A percentile compares a stretch with the other conserved stretches of the same genome.
Evolutionary conservation across 2,113 vertebrate genomes (phyloP).

Genomic region (Peromyscus californicus): DNA sequence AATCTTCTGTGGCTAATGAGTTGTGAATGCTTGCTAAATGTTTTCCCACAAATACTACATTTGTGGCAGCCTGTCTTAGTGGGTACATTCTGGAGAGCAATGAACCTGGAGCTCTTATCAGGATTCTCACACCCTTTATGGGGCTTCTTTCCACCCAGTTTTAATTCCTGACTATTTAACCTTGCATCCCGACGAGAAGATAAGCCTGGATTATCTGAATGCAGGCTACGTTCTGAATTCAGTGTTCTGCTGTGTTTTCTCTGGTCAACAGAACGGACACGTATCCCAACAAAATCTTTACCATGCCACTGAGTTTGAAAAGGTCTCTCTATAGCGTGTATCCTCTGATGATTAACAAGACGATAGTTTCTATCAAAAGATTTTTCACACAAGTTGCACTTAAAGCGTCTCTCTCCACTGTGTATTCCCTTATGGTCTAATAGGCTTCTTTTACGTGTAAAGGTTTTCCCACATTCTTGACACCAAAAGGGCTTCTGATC

Average conservation of each 20-base stretch:
- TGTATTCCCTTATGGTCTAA: slow-evolving; percentile 79
- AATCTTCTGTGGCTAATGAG: slow-evolving; percentile 77
- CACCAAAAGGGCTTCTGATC: slow-evolving; percentile 62
- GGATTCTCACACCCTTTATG: not conserved
- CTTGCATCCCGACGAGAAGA: not conserved
- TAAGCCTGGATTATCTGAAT: not conserved
- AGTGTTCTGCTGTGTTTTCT: not conserved
- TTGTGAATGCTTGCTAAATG: slow-evolving; percentile 62
- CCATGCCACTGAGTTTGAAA: slow-evolving; percentile 69
- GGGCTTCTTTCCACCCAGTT: not conserved
- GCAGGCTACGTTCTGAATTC: not conserved
- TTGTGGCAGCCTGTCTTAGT: slow-evolving; percentile 45
- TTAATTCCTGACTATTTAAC: not conserved
- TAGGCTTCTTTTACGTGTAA: slow-evolving; percentile 79
- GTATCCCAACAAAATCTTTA: slow-evolving; percentile 57
- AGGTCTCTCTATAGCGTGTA: slow-evolving; percentile 68
- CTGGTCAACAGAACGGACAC: slow-evolving; percentile 42
- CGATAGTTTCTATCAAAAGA: slow-evolving; percentile 78
- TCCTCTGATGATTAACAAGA: slow-evolving; percentile 77
- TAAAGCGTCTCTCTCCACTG: slow-evolving; percentile 81
- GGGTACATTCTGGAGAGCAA: not conserved
- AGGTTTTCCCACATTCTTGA: slow-evolving; percentile 80
- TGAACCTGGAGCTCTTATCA: not conserved
- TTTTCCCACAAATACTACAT: slow-evolving; percentile 72
- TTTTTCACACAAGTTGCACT: slow-evolving; percentile 77